Evolutionary conservation across 2,113 vertebrate genomes (phyloP).

Genomic region (Coreoperca whiteheadi): DNA sequence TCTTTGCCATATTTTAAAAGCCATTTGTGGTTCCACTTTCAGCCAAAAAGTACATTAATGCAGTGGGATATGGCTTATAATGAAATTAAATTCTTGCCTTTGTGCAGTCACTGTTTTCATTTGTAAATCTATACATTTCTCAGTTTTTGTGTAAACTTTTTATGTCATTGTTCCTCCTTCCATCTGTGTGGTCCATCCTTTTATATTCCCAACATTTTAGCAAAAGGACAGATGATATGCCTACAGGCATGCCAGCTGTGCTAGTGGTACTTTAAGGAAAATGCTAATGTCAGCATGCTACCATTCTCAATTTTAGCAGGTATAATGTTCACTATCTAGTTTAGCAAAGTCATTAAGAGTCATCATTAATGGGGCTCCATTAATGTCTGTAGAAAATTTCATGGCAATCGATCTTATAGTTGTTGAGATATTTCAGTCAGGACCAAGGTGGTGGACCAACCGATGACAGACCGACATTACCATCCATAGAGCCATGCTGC

Average conservation of each 20-base stretch:
- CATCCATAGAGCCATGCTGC: neutral
- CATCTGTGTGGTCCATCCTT: neutral
- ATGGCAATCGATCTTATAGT: neutral
- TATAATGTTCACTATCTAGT: neutral
- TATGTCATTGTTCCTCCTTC: neutral
- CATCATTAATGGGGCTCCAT: neutral
- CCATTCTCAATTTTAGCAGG: neutral
- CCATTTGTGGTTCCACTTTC: constrained; percentile 24
- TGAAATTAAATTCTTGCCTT: neutral
- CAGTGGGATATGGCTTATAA: neutral
- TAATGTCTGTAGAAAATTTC: neutral
- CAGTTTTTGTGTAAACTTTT: neutral
- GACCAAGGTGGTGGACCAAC: neutral
- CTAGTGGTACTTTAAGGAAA: neutral
- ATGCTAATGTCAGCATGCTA: neutral
- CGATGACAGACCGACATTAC: no score
- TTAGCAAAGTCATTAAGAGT: neutral
- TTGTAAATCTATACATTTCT: neutral
- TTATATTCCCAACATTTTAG: neutral
- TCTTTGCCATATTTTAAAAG: constrained; percentile 41
- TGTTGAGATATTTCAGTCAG: neutral
- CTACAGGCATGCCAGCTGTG: neutral
- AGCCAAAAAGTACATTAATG: neutral
- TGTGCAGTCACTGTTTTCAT: neutral
- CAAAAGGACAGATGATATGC: neutral